phyloP scores from a whole-genome alignment of 64 coral and sea anemone genomes.

The Astreopora myriophthalma region DNA sequence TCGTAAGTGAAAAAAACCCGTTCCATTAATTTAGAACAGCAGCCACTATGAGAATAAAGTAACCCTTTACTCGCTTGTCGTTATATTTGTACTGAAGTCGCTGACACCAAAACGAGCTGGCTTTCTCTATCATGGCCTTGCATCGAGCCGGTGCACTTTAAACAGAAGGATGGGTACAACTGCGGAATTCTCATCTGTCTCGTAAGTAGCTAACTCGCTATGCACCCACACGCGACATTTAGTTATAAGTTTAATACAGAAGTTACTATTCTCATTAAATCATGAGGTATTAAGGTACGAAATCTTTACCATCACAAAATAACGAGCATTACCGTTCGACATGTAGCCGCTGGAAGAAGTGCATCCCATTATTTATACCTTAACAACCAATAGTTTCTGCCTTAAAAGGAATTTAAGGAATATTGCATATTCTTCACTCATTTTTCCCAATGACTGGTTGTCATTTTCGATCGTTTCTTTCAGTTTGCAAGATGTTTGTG shows the following conservation, averaged over 20 bases:
- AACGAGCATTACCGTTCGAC: not conserved
- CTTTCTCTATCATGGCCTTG: conserved; percentile 27
- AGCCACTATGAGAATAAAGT: too few species aligned
- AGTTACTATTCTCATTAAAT: not conserved
- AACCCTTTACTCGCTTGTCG: too few species aligned
- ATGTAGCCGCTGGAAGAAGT: not conserved
- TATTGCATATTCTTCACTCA: not conserved
- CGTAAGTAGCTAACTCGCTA: conserved; percentile 27
- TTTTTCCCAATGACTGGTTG: not conserved
- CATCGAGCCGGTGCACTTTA: conserved; percentile 52
- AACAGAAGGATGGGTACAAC: conserved; percentile 64
- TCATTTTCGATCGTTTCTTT: not conserved
- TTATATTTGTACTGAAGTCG: conserved; percentile 45
- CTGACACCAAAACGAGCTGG: conserved; percentile 63
- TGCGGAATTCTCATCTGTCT: conserved; percentile 55
- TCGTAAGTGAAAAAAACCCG: too few species aligned
- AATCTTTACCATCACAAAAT: not conserved
- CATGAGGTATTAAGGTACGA: not conserved
- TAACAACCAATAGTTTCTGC: not conserved
- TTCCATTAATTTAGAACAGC: too few species aligned
- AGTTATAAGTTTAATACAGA: not conserved
- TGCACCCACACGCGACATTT: not conserved
- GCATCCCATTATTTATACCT: not conserved
- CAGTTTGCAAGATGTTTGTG: not conserved
- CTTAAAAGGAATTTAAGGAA: not conserved